Conservation (phyloP, 2,888 invertebrate genomes). For the Catocala sponsa region DNA sequence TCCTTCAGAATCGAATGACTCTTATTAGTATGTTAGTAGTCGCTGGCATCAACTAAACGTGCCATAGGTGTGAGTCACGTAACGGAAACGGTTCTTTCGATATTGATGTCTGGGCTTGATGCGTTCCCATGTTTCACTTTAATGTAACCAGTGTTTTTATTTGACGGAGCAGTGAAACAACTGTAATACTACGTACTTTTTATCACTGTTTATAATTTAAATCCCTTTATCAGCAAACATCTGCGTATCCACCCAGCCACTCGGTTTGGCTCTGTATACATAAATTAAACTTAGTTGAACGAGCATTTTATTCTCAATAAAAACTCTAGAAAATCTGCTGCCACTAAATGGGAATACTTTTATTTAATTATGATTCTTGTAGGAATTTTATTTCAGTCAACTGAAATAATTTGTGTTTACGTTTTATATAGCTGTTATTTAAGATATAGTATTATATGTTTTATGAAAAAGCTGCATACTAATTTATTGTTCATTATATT, state of each 20-base stretch:
- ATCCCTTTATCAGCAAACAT: conserved; percentile 78
- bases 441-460: too few species aligned
- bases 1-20: conserved; percentile 32
- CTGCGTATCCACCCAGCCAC: conserved; percentile 67
- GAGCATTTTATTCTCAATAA: conserved; percentile 69
- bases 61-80: conserved; percentile 86
- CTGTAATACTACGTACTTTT: conserved; percentile 49
- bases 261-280: conserved; percentile 57
- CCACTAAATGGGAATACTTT: conserved; percentile 62
- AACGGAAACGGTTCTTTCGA: conserved; percentile 84
- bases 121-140: conserved; percentile 73
- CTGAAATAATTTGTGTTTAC: background rate
- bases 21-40: conserved; percentile 81
- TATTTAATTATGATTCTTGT: conserved; percentile 45
- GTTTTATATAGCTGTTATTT: too few species aligned
- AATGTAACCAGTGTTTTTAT: conserved; percentile 34
- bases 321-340: conserved; percentile 68
- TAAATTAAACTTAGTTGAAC: conserved; percentile 76
- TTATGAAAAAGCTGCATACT: too few species aligned
- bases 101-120: conserved; percentile 78
- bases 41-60: conserved; percentile 76
- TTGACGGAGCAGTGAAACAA: conserved; percentile 37
- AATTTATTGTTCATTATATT: too few species aligned
- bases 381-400: conserved; percentile 17
- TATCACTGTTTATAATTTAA: conserved; percentile 48